Evolutionary conservation across 2,888 invertebrate species (phyloP).

Genomic region (Monoplex corrugatus): DNA sequence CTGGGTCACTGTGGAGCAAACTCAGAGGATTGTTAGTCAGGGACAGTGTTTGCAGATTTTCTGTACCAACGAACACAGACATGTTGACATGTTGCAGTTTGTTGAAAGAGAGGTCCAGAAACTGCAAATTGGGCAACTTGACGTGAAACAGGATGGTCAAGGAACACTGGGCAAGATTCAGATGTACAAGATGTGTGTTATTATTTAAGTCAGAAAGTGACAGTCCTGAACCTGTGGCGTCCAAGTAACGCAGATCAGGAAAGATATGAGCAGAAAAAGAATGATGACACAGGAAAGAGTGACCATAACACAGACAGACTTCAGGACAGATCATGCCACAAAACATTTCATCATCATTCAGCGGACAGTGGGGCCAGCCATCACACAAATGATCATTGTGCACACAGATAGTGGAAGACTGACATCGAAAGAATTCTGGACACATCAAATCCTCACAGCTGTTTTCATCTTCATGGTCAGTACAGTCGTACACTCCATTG

Average conservation of each 20-base stretch:
- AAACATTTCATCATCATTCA: constrained; percentile 50
- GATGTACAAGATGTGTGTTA: not conserved
- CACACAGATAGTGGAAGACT: constrained; percentile 41
- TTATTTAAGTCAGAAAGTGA: not conserved
- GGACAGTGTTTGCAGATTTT: not conserved
- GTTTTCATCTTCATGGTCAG: not conserved
- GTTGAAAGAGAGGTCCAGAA: not conserved
- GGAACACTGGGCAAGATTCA: not conserved
- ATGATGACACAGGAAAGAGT: constrained; percentile 23
- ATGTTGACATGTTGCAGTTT: not conserved
- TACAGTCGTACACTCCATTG: constrained; percentile 27
- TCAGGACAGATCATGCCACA: constrained; percentile 40
- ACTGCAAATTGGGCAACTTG: not conserved
- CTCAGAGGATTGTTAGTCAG: not conserved
- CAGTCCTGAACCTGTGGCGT: not conserved
- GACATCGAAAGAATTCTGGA: constrained; percentile 48
- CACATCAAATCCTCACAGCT: constrained; percentile 10
- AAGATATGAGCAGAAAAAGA: not conserved
- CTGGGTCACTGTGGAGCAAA: no score
- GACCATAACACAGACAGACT: constrained; percentile 37
- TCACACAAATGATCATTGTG: constrained; percentile 49
- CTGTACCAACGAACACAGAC: not conserved
- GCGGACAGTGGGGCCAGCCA: constrained; percentile 49
- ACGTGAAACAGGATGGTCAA: not conserved
- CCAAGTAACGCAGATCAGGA: not conserved